Percentiles rank a stretch among this genome's conserved stretches.
Conservation (phyloP, 2,797 vertebrate genomes). For the Labeo calbasu region DNA sequence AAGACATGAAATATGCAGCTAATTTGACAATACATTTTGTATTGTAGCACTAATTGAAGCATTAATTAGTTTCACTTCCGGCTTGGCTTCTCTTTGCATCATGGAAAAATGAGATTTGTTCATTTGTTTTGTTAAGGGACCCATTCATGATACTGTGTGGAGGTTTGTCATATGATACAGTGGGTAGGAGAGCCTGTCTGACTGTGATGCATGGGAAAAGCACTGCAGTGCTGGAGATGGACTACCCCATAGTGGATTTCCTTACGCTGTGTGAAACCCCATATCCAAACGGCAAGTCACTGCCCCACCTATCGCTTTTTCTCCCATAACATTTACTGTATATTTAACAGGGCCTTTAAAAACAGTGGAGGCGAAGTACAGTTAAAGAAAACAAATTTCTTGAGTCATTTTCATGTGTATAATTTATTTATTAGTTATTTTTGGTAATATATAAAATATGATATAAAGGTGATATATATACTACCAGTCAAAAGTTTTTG, state of each 20-base stretch:
- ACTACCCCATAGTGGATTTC: slow-evolving; percentile 97
- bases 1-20: not conserved
- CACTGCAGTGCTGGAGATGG: slow-evolving; percentile 97
- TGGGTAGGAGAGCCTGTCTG: slow-evolving; percentile 94
- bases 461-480: no score
- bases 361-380: not conserved
- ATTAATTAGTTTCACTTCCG: slow-evolving; percentile 30
- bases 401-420: no score
- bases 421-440: no score
- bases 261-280: slow-evolving; percentile 98
- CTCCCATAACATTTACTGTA: slow-evolving; percentile 1
- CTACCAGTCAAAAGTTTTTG: no score
- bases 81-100: slow-evolving; percentile 21
- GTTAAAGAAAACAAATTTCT: not conserved
- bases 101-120: slow-evolving; percentile 34
- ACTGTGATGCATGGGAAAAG: slow-evolving; percentile 99
- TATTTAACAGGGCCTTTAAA: not conserved
- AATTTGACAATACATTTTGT: not conserved
- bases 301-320: not conserved
- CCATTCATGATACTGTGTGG: slow-evolving; percentile 97
- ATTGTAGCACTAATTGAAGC: not conserved
- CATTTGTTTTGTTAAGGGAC: slow-evolving; percentile 78
- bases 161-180: slow-evolving; percentile 95
- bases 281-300: slow-evolving; percentile 89
- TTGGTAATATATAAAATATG: no score